Percentiles rank a stretch among this genome's conserved stretches.
Conservation (phyloP, 2,797 vertebrate species). For the Lepidocolaptes lacrymiger region DNA sequence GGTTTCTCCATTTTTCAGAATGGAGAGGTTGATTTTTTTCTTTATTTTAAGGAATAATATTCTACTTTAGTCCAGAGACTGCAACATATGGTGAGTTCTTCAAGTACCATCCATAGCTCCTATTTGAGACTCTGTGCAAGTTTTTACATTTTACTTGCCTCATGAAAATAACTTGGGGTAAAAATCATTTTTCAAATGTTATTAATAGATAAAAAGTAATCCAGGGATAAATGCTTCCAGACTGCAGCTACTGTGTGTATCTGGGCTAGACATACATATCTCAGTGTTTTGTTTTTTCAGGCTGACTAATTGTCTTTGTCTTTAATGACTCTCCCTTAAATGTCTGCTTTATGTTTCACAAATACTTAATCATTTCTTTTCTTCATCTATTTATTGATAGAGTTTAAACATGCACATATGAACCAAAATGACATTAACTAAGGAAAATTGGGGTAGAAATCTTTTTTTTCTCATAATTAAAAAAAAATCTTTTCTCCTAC, state of each 20-base stretch:
- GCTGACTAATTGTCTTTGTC: conserved; percentile 74
- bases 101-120: neutral
- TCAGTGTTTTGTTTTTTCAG: conserved; percentile 64
- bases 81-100: neutral
- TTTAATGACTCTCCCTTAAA: conserved; percentile 56
- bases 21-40: neutral
- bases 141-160: conserved; percentile 45
- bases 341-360: conserved; percentile 66
- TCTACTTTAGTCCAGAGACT: neutral
- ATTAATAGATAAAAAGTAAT: conserved; percentile 71
- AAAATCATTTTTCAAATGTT: conserved; percentile 65
- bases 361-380: conserved; percentile 63
- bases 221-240: conserved; percentile 68
- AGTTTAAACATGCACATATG: conserved; percentile 14
- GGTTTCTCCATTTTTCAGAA: neutral
- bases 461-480: neutral
- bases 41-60: neutral
- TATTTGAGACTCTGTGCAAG: neutral
- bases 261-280: conserved; percentile 65
- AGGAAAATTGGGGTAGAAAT: neutral
- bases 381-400: conserved; percentile 41
- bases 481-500: neutral
- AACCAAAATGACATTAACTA: neutral
- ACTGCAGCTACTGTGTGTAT: conserved; percentile 70
- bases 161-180: conserved; percentile 47